Evolutionary conservation across 2,888 invertebrate genomes (phyloP), one percentile per base, ranked within the genome.

Genomic region (Ormyrus nitidulus): DNA sequence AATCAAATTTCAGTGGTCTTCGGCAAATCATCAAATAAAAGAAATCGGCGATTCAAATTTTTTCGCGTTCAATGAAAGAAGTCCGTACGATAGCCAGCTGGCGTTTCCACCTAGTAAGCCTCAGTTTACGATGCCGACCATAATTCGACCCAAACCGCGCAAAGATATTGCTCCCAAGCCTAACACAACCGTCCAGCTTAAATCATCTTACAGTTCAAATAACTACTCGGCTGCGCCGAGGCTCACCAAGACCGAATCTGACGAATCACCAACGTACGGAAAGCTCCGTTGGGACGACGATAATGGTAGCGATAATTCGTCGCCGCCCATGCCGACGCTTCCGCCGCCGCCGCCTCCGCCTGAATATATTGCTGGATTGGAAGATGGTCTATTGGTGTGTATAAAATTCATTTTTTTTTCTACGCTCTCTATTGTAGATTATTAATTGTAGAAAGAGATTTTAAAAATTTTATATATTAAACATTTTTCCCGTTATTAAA

Each of bases 281-380:
- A 58, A 19, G n/a, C 68, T 72, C 11, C 59, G 72, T 1, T 87
- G 87, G 87, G 80, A 83, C 49, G 81, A 84, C 19, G 93, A 93
- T 82, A 89, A 34, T 34, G 34, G 34, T 91, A 2, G 95, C 95
- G 59, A 84, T 44, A 92, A 93, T 82, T 89, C 91, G 2, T 95
- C 95, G 44, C 95, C 94, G 0, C 96, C 96, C 0, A 96, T 96
- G 96, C 96, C 96, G 8, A 93, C 92, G 59, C 92, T 95, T 83
- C 95, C 96, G 7, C 95, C 96, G 3, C 96, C 96, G 1, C 94
- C 95, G 62, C 95, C 95, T 4, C 95, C 96, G 0, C 89, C 90
- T 34, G 90, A 91, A 75, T 90, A 87, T 79, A 84, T 91, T 11
- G 74, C 85, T 1, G 86, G 88, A 54, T 77, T 88, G 44, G 86